Base-by-base conservation (phyloP, 2,888 invertebrate species). In the Drosophila pseudotakahashii region DNA sequence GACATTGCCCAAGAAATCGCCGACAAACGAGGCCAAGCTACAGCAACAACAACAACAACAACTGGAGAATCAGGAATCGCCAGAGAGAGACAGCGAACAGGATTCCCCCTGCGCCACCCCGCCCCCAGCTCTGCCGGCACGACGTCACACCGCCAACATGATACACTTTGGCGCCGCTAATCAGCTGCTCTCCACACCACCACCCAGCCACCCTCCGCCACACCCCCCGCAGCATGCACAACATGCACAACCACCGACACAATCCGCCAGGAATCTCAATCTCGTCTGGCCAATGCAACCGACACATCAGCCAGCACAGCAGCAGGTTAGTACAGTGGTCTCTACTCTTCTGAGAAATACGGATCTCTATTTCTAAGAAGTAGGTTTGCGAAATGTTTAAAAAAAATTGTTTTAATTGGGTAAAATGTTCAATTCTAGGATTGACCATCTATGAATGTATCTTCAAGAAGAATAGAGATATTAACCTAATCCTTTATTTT, bases 41-140 rank as follows among this genome's bases (percentile, higher is more conserved):
- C 75, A 69, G 26, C 64, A 69, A 5, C 67, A 69, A 11, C 64
- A 69, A 5, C 67, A 69, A 11, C 64, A 58, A 30, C 63, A 68
- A 7, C 34, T 45, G 32, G 58, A 50, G 47, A 63, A 73, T 26
- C 61, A 59, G 32, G 57, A 61, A 37, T 48, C 57, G 45, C 55
- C 45, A 53, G 51, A 63, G 36, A 47, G 62, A 23, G 62, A 41
- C 36, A 51, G 39, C 42, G 71, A 74, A 58, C 48, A 42, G 61
- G 77, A 72, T 32, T 72, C 63, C 50, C 64, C 70, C 39, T 62
- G 75, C 63, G 41, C 66, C 45, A 78, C 84, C 39, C 81, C 79
- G 69, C 88, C 90, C 44, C 90, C 90, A 60, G 90, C 90, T 52
- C 64, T 90, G 53, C 90, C 90, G 23, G 88, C 89, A 19, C 80